Conservation (phyloP, 30 jellyfish, hydroid and myxozoan species). For the Hydractinia symbiolongicarpus region DNA sequence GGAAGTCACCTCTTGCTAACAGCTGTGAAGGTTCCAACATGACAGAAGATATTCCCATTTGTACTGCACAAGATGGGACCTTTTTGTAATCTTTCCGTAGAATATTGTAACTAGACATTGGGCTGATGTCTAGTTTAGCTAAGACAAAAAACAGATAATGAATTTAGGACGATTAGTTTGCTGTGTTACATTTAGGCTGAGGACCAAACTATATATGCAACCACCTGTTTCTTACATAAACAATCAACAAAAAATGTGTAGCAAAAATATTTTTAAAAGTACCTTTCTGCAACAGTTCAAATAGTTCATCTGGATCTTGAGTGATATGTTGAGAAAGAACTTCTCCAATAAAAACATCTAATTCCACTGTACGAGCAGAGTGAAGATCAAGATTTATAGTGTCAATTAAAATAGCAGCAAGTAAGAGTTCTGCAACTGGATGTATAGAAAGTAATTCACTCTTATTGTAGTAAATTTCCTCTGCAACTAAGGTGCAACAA, state of each 20-base stretch:
- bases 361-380: conserved; percentile 60
- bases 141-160: conserved; percentile 1
- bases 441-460: conserved; percentile 8
- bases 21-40: conserved; percentile 30
- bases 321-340: conserved; percentile 27
- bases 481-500: conserved; percentile 74
- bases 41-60: conserved; percentile 59
- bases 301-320: conserved; percentile 35
- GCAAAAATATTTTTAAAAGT: too few relatives aligned
- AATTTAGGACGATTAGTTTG: too few relatives aligned
- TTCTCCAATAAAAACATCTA: conserved; percentile 60
- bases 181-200: too few relatives aligned
- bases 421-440: conserved; percentile 53
- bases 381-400: conserved; percentile 56
- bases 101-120: conserved; percentile 37
- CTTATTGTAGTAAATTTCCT: conserved; percentile 24
- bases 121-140: conserved; percentile 56
- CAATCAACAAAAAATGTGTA: too few relatives aligned
- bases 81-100: conserved; percentile 78
- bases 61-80: not conserved
- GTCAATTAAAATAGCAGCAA: conserved; percentile 66
- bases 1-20: conserved; percentile 32
- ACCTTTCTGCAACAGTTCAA: conserved; percentile 50
- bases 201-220: too few relatives aligned
- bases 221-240: too few relatives aligned